phyloP scores from a whole-genome alignment of 2,888 invertebrate genomes.

The Bombylius discolor region DNA sequence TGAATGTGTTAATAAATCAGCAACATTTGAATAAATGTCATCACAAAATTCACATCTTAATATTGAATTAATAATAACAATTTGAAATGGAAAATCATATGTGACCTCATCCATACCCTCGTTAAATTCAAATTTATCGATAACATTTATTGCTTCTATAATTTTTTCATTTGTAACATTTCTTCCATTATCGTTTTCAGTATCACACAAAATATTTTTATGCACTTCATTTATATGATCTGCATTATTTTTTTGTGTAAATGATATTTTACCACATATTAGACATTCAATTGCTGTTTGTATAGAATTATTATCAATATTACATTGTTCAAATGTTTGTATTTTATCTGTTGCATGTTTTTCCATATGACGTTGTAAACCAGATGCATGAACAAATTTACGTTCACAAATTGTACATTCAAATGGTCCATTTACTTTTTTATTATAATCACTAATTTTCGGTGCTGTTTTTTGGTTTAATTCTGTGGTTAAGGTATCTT shows the following conservation, averaged over 20 bases:
- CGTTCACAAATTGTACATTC: slow-evolving; percentile 34
- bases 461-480: slow-evolving; percentile 17
- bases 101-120: too few species aligned
- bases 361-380: slow-evolving; percentile 33
- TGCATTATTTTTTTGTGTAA: slow-evolving; percentile 9
- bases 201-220: slow-evolving; percentile 11
- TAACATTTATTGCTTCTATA: neutral
- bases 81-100: slow-evolving; percentile 16
- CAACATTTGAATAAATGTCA: slow-evolving; percentile 41
- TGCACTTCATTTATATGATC: slow-evolving; percentile 23
- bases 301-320: slow-evolving; percentile 19
- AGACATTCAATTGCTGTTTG: slow-evolving; percentile 27
- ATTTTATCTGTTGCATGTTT: slow-evolving; percentile 32
- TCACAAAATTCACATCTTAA: slow-evolving; percentile 51
- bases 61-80: slow-evolving; percentile 29
- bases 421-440: slow-evolving; percentile 26
- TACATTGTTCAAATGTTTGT: slow-evolving; percentile 15
- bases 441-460: slow-evolving; percentile 14
- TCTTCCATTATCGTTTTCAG: slow-evolving; percentile 15
- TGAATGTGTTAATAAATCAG: slow-evolving; percentile 33
- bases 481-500: slow-evolving; percentile 14
- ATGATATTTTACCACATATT: slow-evolving; percentile 29
- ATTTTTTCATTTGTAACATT: slow-evolving; percentile 17
- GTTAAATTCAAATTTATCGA: neutral
- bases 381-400: slow-evolving; percentile 35